Percentiles rank a stretch among this genome's conserved stretches.
phyloP scores from a whole-genome alignment of 2,888 invertebrate genomes.

The Polydrusus tereticollis region DNA sequence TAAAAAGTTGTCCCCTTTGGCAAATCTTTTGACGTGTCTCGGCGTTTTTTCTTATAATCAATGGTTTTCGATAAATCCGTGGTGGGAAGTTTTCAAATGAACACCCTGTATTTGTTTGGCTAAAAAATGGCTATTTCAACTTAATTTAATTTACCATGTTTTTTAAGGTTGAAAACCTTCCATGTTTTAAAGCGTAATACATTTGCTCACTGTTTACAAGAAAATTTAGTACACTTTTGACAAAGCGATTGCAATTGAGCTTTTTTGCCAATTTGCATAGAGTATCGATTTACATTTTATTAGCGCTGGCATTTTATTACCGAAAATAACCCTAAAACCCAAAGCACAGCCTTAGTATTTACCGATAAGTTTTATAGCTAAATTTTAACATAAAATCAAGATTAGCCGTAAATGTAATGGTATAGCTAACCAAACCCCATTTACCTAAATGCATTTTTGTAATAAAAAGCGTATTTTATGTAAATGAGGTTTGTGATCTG shows the following conservation, averaged over 20 bases:
- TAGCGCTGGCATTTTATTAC: not conserved
- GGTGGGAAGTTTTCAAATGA: too few species aligned
- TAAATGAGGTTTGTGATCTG: too few species aligned
- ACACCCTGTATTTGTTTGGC: too few species aligned
- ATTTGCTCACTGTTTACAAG: not conserved
- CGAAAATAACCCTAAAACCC: not conserved
- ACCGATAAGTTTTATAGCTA: not conserved
- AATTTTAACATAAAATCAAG: not conserved
- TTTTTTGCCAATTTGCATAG: slow-evolving; percentile 10
- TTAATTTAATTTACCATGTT: too few species aligned
- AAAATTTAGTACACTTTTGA: not conserved
- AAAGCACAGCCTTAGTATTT: not conserved
- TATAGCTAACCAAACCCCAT: not conserved
- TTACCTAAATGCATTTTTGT: not conserved
- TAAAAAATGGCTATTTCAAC: too few species aligned
- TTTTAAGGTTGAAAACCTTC: too few species aligned
- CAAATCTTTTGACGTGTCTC: too few species aligned
- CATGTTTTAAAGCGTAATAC: too few species aligned
- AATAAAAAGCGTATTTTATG: not conserved
- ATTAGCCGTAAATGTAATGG: not conserved
- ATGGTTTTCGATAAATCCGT: too few species aligned
- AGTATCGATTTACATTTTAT: slow-evolving; percentile 13
- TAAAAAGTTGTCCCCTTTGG: too few species aligned
- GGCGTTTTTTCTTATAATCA: too few species aligned
- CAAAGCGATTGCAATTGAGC: not conserved